phyloP scores from a whole-genome alignment of 2,888 invertebrate species.

The Atrina japonica region DNA sequence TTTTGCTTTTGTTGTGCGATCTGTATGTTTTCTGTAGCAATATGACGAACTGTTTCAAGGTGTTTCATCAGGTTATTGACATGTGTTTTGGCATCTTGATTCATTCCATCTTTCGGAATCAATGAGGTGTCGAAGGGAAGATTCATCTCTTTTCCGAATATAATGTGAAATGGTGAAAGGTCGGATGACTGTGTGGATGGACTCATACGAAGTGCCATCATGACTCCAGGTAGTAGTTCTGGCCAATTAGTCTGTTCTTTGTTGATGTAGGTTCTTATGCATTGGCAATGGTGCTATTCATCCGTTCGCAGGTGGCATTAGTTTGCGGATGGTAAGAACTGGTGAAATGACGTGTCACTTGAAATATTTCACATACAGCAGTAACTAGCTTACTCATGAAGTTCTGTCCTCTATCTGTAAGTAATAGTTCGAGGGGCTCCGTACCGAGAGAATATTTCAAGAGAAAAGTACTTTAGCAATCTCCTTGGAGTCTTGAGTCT shows the following conservation, averaged over 20 bases:
- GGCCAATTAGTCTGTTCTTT: constrained; percentile 36
- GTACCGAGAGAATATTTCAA: constrained; percentile 51
- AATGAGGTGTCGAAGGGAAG: constrained; percentile 31
- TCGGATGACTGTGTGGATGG: constrained; percentile 27
- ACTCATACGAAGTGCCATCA: constrained; percentile 38
- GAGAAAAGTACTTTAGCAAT: constrained; percentile 47
- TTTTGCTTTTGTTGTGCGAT: constrained; percentile 22
- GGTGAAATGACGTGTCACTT: constrained; percentile 42
- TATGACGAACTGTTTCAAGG: constrained; percentile 20
- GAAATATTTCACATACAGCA: too few species aligned
- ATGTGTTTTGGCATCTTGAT: constrained; percentile 22
- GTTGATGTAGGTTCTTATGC: constrained; percentile 24
- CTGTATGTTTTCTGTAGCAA: constrained; percentile 27
- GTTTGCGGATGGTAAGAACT: too few species aligned
- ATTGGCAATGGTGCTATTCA: constrained; percentile 37
- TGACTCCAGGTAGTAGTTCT: constrained; percentile 19
- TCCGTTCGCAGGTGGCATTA: too few species aligned
- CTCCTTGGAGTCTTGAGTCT: constrained; percentile 46
- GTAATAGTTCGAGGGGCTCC: constrained; percentile 45
- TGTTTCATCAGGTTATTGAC: constrained; percentile 23
- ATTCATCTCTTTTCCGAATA: constrained; percentile 32
- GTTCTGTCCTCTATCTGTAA: constrained; percentile 51
- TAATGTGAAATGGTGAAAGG: constrained; percentile 26
- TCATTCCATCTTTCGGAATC: constrained; percentile 26
- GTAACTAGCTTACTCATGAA: too few species aligned